phyloP scores from a whole-genome alignment of 2,797 vertebrate species.

The Parauchenoglanis punctatus region DNA sequence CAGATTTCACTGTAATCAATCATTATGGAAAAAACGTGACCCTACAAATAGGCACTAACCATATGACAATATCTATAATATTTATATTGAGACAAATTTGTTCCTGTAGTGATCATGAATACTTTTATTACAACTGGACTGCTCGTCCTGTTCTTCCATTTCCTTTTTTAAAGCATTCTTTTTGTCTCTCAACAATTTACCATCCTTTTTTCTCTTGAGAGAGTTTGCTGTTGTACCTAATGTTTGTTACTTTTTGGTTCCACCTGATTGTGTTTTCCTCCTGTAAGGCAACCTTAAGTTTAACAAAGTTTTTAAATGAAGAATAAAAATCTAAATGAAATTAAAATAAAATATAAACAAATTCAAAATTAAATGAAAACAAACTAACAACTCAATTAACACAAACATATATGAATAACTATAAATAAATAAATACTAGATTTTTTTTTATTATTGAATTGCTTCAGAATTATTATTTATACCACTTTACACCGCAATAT shows the following conservation, averaged over 20 bases:
- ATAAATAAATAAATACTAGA: not conserved
- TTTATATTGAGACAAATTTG: not conserved
- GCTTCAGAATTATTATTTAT: not conserved
- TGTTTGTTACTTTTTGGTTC: not conserved
- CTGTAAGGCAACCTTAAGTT: not conserved
- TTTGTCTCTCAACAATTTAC: not conserved
- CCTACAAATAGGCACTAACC: not conserved
- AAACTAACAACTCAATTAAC: not conserved
- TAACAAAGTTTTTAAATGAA: not conserved
- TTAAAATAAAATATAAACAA: no score
- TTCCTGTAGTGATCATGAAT: not conserved
- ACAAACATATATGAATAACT: not conserved
- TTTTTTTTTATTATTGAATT: not conserved
- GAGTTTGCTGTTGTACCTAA: not conserved
- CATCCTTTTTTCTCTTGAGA: not conserved
- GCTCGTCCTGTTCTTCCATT: not conserved
- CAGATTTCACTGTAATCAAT: not conserved
- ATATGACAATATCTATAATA: not conserved
- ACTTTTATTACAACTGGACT: not conserved
- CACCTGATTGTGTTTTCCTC: not conserved
- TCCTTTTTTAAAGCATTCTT: not conserved
- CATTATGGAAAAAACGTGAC: not conserved
- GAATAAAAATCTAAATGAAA: not conserved
- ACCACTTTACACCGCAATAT: not conserved
- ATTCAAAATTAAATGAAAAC: not conserved